A percentile compares a stretch with the other conserved stretches of the same genome.
Conservation (phyloP, 2,113 vertebrate genomes). For the Oreochromis aureus region DNA sequence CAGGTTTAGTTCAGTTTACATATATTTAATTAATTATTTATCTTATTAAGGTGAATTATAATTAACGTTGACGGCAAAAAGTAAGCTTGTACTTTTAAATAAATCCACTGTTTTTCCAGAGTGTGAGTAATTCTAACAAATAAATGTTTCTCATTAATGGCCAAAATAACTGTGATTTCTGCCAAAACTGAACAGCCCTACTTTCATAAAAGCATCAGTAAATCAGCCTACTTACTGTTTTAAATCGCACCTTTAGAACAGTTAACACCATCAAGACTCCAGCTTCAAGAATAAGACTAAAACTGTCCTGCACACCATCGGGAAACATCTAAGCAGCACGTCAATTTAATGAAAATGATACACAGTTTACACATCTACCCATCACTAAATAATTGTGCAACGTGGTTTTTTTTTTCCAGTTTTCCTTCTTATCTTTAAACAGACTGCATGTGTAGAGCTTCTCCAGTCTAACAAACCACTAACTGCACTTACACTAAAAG, state of each 20-base stretch:
- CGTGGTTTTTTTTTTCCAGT: not conserved
- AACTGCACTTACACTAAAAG: not conserved
- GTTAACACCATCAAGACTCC: not conserved
- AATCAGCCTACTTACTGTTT: not conserved
- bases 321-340: not conserved
- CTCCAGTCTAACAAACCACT: not conserved
- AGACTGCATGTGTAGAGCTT: not conserved
- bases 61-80: not conserved
- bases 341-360: not conserved
- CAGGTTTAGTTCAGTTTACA: not conserved
- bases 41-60: not conserved
- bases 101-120: not conserved
- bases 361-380: not conserved
- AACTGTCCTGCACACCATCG: not conserved
- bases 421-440: not conserved
- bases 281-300: not conserved
- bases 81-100: not conserved
- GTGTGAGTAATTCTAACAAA: not conserved
- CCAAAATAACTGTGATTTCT: not conserved
- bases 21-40: not conserved
- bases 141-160: not conserved
- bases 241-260: accelerated
- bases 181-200: not conserved
- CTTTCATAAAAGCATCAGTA: not conserved
- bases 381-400: not conserved